Evolutionary conservation across 2,888 invertebrate species (phyloP).

Genomic region (Trisateles emortualis): DNA sequence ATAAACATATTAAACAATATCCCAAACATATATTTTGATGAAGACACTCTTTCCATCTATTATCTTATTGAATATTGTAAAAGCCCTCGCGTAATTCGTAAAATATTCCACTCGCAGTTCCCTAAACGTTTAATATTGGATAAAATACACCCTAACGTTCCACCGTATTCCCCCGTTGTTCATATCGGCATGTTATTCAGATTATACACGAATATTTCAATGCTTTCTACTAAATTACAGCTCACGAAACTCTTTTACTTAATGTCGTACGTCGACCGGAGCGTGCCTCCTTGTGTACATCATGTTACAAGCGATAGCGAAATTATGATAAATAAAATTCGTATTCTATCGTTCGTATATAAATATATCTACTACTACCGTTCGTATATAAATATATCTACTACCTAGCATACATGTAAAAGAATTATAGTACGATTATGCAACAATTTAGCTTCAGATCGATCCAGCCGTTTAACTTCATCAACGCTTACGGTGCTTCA

Average conservation of each 20-base stretch:
- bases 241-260: conserved; percentile 83
- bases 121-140: conserved; percentile 85
- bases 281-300: conserved; percentile 50
- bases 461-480: neutral
- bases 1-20: conserved; percentile 39
- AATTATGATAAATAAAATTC: conserved; percentile 29
- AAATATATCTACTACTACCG: too few relatives aligned
- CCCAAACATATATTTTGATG: conserved; percentile 46
- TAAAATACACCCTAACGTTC: conserved; percentile 83
- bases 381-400: too few relatives aligned
- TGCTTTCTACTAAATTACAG: conserved; percentile 87
- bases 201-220: conserved; percentile 87
- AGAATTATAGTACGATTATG: conserved; percentile 12
- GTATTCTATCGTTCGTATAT: conserved; percentile 1
- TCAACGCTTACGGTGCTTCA: conserved; percentile 5
- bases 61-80: conserved; percentile 80
- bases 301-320: conserved; percentile 55
- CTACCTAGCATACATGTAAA: neutral
- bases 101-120: conserved; percentile 79
- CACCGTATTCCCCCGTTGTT: conserved; percentile 83
- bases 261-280: conserved; percentile 69
- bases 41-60: conserved; percentile 66
- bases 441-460: conserved; percentile 7
- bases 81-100: conserved; percentile 78
- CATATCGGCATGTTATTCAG: conserved; percentile 87